Evolutionary conservation across 2,113 vertebrate species (phyloP).

Genomic region (Sylvicapra grimmia): DNA sequence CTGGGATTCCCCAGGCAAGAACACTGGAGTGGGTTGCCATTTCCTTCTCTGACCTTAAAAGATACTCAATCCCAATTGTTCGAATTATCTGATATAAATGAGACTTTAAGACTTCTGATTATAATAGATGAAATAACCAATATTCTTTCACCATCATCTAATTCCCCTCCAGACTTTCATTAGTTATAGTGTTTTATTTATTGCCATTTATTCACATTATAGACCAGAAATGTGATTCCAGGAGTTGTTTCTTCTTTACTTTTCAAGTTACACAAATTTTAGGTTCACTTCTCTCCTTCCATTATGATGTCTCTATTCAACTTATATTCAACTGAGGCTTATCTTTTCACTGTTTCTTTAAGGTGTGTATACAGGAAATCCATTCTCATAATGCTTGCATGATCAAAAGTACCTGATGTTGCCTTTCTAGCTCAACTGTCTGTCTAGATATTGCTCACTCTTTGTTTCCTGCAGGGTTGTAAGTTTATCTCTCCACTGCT

Average conservation of each 20-base stretch:
- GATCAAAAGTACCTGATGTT: neutral
- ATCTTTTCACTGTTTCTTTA: neutral
- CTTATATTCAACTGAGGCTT: neutral
- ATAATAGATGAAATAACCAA: neutral
- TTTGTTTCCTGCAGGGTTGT: neutral
- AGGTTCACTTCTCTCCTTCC: neutral
- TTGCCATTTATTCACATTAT: neutral
- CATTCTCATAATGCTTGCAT: neutral
- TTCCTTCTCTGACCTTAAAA: neutral
- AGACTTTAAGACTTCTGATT: neutral
- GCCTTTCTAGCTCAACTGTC: neutral
- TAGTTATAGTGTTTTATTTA: neutral
- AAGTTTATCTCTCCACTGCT: neutral
- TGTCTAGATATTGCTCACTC: neutral
- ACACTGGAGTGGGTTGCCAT: too few relatives aligned
- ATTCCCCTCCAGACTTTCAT: neutral
- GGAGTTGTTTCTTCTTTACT: neutral
- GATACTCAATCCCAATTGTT: neutral
- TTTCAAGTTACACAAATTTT: neutral
- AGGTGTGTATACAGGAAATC: neutral
- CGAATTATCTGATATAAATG: neutral
- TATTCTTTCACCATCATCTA: neutral
- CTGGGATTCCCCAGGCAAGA: too few relatives aligned
- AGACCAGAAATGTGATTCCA: neutral
- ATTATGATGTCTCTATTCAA: neutral